Conservation (phyloP, 2,113 vertebrate genomes). For the Mirounga angustirostris region DNA sequence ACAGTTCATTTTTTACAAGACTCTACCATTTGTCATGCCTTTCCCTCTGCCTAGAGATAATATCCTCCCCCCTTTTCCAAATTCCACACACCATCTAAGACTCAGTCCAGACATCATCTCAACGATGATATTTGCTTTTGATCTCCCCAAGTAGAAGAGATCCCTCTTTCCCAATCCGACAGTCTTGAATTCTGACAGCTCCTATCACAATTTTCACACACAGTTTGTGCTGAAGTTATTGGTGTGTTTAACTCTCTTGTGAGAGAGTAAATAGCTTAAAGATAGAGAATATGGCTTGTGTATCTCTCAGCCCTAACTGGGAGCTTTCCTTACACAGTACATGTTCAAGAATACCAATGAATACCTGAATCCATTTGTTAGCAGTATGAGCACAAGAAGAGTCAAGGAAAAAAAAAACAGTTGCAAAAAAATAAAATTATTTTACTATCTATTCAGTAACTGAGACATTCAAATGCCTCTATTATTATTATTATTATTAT, state of each 20-base stretch:
- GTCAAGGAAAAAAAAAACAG: background rate
- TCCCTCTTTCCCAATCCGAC: background rate
- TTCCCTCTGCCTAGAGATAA: constrained; percentile 11
- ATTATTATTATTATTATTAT: background rate
- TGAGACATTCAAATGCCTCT: background rate
- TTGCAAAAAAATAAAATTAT: background rate
- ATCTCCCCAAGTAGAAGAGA: background rate
- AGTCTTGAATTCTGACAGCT: background rate
- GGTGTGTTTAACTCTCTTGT: constrained; percentile 14
- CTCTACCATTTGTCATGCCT: background rate
- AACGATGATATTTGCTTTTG: background rate
- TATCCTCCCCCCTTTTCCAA: background rate
- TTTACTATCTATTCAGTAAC: background rate
- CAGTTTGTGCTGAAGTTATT: background rate
- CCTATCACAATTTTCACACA: constrained; percentile 12
- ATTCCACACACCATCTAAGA: background rate
- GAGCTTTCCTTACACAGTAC: background rate
- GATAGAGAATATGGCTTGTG: background rate
- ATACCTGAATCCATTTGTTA: background rate
- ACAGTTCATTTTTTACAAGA: background rate
- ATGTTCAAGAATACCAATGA: background rate
- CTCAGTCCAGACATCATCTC: background rate
- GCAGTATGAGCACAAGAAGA: background rate
- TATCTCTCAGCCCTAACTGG: background rate
- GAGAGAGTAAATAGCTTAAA: background rate